Percentiles rank a stretch among this genome's conserved stretches.
These are phyloP conservation scores for Pachydiplax longipennis DNA, from an alignment of 2,888 invertebrate species.

Conservation along the genomic window DNA sequence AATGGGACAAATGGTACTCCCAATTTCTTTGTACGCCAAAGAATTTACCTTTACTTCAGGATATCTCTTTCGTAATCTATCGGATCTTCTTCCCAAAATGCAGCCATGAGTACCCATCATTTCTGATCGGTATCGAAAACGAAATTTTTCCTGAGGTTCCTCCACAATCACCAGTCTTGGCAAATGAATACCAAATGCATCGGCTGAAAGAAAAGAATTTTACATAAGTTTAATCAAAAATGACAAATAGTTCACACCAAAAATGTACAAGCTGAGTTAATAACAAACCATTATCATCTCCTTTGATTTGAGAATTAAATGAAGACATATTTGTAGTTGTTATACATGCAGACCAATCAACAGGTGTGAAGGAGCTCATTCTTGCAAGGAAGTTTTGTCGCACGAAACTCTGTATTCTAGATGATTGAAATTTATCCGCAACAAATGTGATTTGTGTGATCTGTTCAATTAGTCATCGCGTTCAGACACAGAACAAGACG, in stretches of 20 bases:
- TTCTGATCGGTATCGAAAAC: conserved; percentile 86
- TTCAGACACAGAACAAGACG: neutral
- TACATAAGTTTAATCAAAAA: neutral
- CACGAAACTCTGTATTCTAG: neutral
- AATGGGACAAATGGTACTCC: neutral
- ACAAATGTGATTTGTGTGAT: neutral
- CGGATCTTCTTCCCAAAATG: conserved; percentile 70
- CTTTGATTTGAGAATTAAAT: neutral
- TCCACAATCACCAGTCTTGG: conserved; percentile 71
- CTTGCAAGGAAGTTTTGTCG: neutral
- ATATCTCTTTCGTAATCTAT: conserved; percentile 70
- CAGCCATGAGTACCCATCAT: conserved; percentile 88
- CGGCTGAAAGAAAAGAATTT: neutral
- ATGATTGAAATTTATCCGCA: too few species aligned
- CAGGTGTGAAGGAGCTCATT: conserved; percentile 26
- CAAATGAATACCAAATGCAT: neutral
- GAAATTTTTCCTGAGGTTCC: conserved; percentile 80
- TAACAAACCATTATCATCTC: neutral
- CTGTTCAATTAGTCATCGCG: neutral
- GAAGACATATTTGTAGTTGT: neutral
- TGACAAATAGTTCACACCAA: neutral
- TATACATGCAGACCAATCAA: conserved; percentile 16
- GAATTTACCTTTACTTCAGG: conserved; percentile 75
- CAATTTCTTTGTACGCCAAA: neutral
- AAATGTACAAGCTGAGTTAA: neutral